Percentiles rank a stretch among this genome's conserved stretches.
Evolutionary conservation across 2,797 vertebrate species (phyloP).

Genomic region (Lutjanus argentimaculatus): DNA sequence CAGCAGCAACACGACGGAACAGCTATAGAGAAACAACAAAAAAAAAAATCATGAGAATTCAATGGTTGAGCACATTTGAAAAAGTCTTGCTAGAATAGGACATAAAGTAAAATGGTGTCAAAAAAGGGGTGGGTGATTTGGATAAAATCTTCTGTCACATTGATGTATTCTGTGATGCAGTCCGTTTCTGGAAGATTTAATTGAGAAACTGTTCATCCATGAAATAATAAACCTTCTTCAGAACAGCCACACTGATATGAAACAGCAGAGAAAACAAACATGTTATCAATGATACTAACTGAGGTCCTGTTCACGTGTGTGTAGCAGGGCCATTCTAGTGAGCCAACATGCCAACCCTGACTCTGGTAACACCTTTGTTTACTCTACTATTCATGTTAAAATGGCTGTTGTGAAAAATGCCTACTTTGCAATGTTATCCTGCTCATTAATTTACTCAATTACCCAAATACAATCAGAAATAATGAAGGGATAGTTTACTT

Average conservation of each 20-base stretch:
- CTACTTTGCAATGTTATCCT: neutral
- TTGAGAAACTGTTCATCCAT: neutral
- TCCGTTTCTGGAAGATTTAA: neutral
- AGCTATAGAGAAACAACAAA: slow-evolving; percentile 75
- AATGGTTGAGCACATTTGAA: neutral
- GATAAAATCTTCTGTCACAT: neutral
- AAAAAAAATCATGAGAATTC: slow-evolving; percentile 23
- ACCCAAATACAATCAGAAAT: neutral
- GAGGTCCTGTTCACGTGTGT: too few relatives aligned
- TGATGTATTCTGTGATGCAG: neutral
- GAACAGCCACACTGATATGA: too few relatives aligned
- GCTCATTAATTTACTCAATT: neutral
- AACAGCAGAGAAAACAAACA: too few relatives aligned
- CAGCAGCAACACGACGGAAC: slow-evolving; percentile 92
- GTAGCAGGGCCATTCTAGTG: too few relatives aligned
- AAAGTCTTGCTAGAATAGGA: neutral
- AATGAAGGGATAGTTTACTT: neutral
- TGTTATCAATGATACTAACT: too few relatives aligned
- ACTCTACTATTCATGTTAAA: too few relatives aligned
- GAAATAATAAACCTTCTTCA: neutral
- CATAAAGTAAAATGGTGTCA: neutral
- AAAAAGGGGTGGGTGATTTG: slow-evolving; percentile 25
- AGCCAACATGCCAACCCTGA: too few relatives aligned
- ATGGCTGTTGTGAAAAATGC: too few relatives aligned
- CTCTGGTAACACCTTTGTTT: too few relatives aligned